Conservation (phyloP, 2,888 invertebrate species). For the Xestia sexstrigata region DNA sequence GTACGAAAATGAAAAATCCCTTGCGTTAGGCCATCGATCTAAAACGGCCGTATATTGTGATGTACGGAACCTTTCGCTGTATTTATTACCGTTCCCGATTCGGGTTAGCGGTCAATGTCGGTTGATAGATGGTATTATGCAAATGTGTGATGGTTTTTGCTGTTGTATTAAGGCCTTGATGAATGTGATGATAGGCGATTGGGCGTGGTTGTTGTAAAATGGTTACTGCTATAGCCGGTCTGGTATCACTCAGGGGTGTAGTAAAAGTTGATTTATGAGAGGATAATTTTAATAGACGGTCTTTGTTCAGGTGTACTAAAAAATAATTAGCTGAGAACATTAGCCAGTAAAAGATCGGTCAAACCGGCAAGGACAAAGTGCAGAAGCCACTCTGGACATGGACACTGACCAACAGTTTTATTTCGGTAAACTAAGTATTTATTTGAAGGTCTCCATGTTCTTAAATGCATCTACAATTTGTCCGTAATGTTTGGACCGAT, state of each 20-base stretch:
- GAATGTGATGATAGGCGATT: conserved; percentile 37
- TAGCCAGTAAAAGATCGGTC: background rate
- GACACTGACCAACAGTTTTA: background rate
- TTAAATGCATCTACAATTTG: too few species aligned
- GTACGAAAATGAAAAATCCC: conserved; percentile 78
- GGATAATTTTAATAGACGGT: conserved; percentile 31
- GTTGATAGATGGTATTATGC: conserved; percentile 81
- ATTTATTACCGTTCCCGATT: conserved; percentile 79
- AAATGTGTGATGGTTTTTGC: conserved; percentile 69
- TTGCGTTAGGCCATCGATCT: conserved; percentile 76
- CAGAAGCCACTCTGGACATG: background rate
- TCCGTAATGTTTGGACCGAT: too few species aligned
- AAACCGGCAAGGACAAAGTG: background rate
- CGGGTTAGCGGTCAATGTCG: conserved; percentile 75
- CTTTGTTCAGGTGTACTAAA: background rate
- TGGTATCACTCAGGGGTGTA: conserved; percentile 15
- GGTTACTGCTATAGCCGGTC: background rate
- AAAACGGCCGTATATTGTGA: conserved; percentile 72
- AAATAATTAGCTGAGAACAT: background rate
- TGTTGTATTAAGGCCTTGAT: conserved; percentile 49
- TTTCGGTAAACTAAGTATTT: background rate
- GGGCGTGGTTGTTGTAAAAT: conserved; percentile 1
- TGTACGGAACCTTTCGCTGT: conserved; percentile 70
- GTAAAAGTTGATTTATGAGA: conserved; percentile 27
- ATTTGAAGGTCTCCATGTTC: too few species aligned